Conservation (phyloP, 2,113 vertebrate species). For the Rousettus leschenaultii region DNA sequence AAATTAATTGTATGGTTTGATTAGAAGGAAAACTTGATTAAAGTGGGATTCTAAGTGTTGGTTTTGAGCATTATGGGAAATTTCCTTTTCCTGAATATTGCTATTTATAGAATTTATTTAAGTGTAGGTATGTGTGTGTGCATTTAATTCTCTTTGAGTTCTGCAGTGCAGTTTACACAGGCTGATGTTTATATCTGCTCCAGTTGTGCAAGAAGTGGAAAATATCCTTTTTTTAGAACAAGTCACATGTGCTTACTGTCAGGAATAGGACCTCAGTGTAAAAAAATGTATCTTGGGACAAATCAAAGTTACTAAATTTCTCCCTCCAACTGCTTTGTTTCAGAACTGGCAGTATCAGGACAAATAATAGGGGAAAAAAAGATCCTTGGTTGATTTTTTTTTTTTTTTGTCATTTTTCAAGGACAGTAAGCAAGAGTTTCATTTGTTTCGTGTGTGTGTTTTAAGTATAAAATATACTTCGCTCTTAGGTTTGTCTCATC, state of each 20-base stretch:
- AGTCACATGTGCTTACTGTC: slow-evolving; percentile 87
- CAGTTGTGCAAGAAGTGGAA: slow-evolving; percentile 90
- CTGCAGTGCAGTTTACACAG: slow-evolving; percentile 83
- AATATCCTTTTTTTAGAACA: slow-evolving; percentile 90
- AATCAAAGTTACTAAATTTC: slow-evolving; percentile 83
- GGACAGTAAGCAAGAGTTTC: slow-evolving; percentile 41
- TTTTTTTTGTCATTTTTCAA: slow-evolving; percentile 43
- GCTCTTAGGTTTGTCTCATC: slow-evolving; percentile 24
- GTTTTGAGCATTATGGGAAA: slow-evolving; percentile 73
- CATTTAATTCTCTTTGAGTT: slow-evolving; percentile 78
- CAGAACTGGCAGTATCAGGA: slow-evolving; percentile 65
- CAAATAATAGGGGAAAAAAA: slow-evolving; percentile 62
- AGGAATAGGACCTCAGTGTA: slow-evolving; percentile 82
- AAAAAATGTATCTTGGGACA: slow-evolving; percentile 82
- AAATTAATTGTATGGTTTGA: slow-evolving; percentile 75
- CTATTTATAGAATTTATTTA: slow-evolving; percentile 81
- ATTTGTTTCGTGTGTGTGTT: background rate
- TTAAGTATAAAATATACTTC: slow-evolving; percentile 45
- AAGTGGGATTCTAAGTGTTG: slow-evolving; percentile 69
- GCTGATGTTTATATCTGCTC: slow-evolving; percentile 88
- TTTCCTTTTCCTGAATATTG: slow-evolving; percentile 76
- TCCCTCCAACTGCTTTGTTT: slow-evolving; percentile 77
- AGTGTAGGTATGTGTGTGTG: slow-evolving; percentile 53
- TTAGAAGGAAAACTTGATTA: slow-evolving; percentile 78
- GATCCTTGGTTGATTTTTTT: background rate